Base-by-base conservation (phyloP, 2,113 vertebrate genomes). In the Rafetus swinhoei region DNA sequence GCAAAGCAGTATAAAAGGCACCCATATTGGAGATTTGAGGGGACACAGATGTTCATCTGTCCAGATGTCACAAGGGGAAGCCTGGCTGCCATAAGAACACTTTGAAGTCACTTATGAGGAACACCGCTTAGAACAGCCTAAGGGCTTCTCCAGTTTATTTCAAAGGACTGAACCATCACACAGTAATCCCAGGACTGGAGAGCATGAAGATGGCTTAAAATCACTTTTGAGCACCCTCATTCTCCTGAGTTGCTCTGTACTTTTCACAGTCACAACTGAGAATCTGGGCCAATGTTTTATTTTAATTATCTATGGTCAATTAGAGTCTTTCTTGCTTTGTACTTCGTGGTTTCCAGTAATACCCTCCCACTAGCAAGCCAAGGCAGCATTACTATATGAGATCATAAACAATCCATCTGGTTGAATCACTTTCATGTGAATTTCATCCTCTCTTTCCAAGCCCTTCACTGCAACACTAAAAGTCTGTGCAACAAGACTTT, bases 351-450 rank as follows among this genome's bases (percentile, higher is more conserved):
- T 95, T 92, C 39, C 90, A 62, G 88, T 79, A 85, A 74, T 85
- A 50, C 15, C 76, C 77, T 82, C 57, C 85, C 88, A 60, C 69
- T 62, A 62, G 88, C 72, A 92, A 92, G 35, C 74, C 0, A 1
- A 76, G 87, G n/a, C 86, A 90, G 76, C 0, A 0, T 52, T 76
- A 22, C 81, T 79, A 13, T 57, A 95, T 84, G 84, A 83, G 25
- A 32, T 87, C 12, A 5, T 19, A 12, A 93, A 86, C 86, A 81
- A 60, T 60, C 92, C 19, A 81, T 89, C 91, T 96, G 84, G 50
- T 82, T 0, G 3, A 86, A 45, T 87, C 86, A 77, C n/a, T 80
- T 93, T 76, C 0, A 69, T 88, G 85, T 87, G 52, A 80, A 80
- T 85, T 93, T 81, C 87, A 81, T 76, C 90, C 91, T 55, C 50